These are phyloP conservation scores for Megaptera novaeangliae DNA, from an alignment of 2,113 vertebrate species.

Conservation along the genomic window DNA sequence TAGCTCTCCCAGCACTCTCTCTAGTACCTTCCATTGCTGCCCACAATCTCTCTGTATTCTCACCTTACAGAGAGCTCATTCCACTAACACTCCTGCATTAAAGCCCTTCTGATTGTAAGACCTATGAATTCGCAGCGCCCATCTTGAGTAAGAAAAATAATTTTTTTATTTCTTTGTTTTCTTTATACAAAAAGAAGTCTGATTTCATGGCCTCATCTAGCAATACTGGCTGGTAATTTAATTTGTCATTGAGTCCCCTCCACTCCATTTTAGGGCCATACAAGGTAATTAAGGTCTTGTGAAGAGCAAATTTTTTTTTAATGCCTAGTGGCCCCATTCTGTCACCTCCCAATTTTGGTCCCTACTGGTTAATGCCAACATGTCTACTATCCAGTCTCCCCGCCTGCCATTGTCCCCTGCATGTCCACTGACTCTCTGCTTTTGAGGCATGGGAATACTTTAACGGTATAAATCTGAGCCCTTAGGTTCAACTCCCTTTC, in stretches of 20 bases:
- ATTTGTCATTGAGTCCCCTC: background rate
- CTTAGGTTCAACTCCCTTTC: background rate
- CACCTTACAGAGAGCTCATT: background rate
- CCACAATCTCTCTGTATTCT: background rate
- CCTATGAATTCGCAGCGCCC: background rate
- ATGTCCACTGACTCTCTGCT: background rate
- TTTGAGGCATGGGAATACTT: background rate
- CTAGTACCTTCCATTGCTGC: background rate
- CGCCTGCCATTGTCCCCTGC: background rate
- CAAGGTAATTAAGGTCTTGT: background rate
- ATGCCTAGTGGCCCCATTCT: background rate
- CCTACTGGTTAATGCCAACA: background rate
- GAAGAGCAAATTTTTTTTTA: background rate
- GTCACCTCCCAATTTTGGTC: background rate
- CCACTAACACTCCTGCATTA: background rate
- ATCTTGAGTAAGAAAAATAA: background rate
- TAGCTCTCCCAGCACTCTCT: background rate
- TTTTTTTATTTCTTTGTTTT: background rate
- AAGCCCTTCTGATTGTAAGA: background rate
- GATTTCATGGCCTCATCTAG: background rate
- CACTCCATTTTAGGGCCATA: background rate
- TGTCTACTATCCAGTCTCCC: background rate
- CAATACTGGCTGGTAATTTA: background rate
- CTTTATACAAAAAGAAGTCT: background rate
- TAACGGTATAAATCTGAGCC: background rate